Percentiles rank a stretch among this genome's conserved stretches.
These are phyloP conservation scores for Pteropus rufus DNA, from an alignment of 2,797 vertebrate species.

Conservation along the genomic window DNA sequence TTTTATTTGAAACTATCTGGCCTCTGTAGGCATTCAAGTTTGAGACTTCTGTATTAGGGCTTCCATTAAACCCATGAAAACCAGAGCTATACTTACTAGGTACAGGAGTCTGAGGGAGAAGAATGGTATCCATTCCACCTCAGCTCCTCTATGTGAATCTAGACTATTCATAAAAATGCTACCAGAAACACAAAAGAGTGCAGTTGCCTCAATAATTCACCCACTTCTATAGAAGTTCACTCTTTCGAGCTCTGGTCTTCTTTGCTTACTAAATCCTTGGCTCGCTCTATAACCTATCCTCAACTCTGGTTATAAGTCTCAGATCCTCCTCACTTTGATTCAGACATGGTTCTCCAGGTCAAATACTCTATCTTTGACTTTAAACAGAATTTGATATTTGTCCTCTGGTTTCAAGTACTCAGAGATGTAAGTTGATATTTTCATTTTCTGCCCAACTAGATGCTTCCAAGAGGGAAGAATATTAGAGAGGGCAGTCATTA, in stretches of 20 bases:
- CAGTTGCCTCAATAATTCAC: background rate
- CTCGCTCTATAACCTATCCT: background rate
- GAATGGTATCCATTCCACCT: background rate
- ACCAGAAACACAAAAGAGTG: background rate
- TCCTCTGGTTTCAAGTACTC: background rate
- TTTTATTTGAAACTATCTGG: background rate
- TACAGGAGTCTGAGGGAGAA: background rate
- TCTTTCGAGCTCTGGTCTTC: background rate
- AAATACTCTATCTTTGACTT: background rate
- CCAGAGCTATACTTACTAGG: background rate
- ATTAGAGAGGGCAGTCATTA: background rate
- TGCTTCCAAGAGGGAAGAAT: background rate
- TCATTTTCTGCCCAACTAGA: background rate
- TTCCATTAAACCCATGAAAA: background rate
- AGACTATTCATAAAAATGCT: background rate
- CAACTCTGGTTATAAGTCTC: background rate
- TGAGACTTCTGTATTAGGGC: background rate
- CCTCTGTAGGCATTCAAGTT: background rate
- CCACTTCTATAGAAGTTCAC: background rate
- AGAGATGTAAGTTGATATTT: background rate
- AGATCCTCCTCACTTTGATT: background rate
- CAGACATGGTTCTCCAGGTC: background rate
- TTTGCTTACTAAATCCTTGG: background rate
- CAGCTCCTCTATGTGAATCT: background rate
- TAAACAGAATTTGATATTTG: slow-evolving; percentile 19